Base-by-base conservation (phyloP, 2,888 invertebrate genomes). In the Zhuqinia jingwanae region DNA sequence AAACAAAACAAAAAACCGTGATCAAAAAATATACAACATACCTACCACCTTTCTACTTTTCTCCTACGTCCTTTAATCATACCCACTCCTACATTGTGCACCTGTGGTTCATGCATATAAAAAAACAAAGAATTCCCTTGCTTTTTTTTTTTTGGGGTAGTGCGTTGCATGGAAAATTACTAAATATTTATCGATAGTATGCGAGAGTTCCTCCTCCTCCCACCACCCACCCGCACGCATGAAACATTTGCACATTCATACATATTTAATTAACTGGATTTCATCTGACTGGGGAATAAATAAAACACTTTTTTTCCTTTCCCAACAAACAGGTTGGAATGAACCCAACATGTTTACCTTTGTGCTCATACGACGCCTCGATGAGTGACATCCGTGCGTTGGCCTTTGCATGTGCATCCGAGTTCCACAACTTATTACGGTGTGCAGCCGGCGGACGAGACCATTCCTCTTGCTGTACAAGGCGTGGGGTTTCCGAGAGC, bases 321-420 rank as follows among this genome's bases (percentile, higher is more conserved):
- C 5, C 13, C 50, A 20, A 75, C 50, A 20, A 75, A 53, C 75
- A 77, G 81, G 90, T 96, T 5, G 95, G 95, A 56, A 91, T 96
- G 11, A 95, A 94, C 36, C 93, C 93, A 1, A 94, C 95, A 10
- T 96, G 96, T 92, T 94, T 96, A 93, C 96, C 96, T 0, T 94
- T 97, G 13, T 97, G 97, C 91, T 95, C 96, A 0, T 97, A 96
- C 92, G 95, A 96, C 92, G 96, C 96, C 75, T 96, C 95, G 91
- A 95, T 97, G 95, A 95, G 95, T 2, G 96, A 96, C 92, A 94
- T 97, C 87, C 94, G 96, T 91, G 93, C 94, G 58, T 88, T 97
- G 85, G 96, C 96, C 6, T 94, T 95, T 2, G 94, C 95, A 1
- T 97, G 96, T 92, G 94, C 95, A n/a, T 94, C 94, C 82, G 96